These are phyloP conservation scores for Acanthochromis polyacanthus DNA, from an alignment of 2,113 vertebrate species.

Conservation along the genomic window DNA sequence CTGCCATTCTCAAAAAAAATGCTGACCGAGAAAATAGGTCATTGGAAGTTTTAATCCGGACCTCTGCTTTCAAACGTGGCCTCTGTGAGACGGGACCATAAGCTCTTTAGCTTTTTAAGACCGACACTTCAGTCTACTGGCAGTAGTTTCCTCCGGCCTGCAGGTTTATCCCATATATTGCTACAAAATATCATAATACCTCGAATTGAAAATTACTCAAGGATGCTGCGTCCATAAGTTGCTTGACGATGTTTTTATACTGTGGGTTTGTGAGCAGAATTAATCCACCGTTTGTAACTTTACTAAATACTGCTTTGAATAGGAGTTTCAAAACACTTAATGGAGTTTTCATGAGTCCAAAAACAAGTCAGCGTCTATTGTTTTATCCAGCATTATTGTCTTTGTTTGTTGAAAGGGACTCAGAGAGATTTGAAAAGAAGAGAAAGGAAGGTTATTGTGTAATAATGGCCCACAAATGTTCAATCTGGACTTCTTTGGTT, in stretches of 20 bases:
- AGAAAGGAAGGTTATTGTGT: too few species aligned
- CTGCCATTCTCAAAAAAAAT: not conserved
- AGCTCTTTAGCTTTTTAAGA: constrained; percentile 55
- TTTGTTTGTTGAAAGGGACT: too few species aligned
- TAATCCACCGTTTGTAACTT: not conserved
- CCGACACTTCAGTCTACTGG: constrained; percentile 31
- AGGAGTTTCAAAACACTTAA: too few species aligned
- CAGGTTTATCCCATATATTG: constrained; percentile 24
- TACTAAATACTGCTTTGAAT: not conserved
- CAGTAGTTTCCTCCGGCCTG: constrained; percentile 11
- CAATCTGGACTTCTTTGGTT: too few species aligned
- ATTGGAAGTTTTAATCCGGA: constrained; percentile 45
- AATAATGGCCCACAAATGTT: too few species aligned
- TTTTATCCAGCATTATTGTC: too few species aligned
- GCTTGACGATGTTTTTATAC: not conserved
- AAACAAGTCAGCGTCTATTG: too few species aligned
- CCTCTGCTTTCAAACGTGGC: constrained; percentile 42
- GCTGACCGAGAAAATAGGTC: constrained; percentile 55
- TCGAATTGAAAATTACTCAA: constrained; percentile 9
- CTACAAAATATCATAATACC: constrained; percentile 27
- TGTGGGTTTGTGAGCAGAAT: constrained; percentile 6
- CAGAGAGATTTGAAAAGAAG: too few species aligned
- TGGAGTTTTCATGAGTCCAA: too few species aligned
- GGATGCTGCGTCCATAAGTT: not conserved
- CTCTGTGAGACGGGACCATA: constrained; percentile 23